A percentile compares a stretch with the other conserved stretches of the same genome.
These are phyloP conservation scores for Tuta absoluta DNA, from an alignment of 2,888 invertebrate species.

Conservation along the genomic window DNA sequence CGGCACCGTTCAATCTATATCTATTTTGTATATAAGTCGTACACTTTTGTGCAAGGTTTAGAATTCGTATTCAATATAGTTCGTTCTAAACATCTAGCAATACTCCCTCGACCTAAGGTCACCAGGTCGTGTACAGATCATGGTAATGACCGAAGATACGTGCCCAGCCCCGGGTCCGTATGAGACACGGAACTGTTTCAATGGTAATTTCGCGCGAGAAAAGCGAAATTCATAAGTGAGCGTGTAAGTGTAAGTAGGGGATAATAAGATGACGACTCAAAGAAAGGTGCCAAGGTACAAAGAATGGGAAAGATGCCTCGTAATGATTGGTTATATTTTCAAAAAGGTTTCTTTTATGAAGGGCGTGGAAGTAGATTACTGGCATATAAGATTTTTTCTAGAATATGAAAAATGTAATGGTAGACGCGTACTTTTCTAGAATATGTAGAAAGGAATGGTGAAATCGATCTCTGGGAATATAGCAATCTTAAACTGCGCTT, in stretches of 20 bases:
- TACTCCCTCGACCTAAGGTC: slow-evolving; percentile 9
- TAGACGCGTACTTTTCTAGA: too few species aligned
- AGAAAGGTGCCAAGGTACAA: not conserved
- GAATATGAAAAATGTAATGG: too few species aligned
- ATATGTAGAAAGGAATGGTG: too few species aligned
- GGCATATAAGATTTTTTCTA: too few species aligned
- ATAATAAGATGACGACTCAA: not conserved
- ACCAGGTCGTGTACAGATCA: slow-evolving; percentile 16
- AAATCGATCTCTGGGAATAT: too few species aligned
- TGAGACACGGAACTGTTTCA: slow-evolving; percentile 29
- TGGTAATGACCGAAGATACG: slow-evolving; percentile 29
- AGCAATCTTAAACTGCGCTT: too few species aligned
- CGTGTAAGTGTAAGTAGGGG: slow-evolving; percentile 4
- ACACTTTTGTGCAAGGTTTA: too few species aligned
- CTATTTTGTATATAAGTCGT: too few species aligned
- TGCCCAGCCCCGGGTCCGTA: slow-evolving; percentile 36
- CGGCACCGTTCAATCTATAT: too few species aligned
- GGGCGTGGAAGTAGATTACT: too few species aligned
- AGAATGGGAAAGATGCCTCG: not conserved
- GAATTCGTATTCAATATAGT: not conserved
- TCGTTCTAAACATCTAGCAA: not conserved
- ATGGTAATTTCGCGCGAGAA: slow-evolving; percentile 2
- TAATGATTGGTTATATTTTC: too few species aligned
- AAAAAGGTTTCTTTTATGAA: too few species aligned
- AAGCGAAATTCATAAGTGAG: not conserved